Conservation (phyloP, 2,888 invertebrate genomes). For the Eilema sororculum region DNA sequence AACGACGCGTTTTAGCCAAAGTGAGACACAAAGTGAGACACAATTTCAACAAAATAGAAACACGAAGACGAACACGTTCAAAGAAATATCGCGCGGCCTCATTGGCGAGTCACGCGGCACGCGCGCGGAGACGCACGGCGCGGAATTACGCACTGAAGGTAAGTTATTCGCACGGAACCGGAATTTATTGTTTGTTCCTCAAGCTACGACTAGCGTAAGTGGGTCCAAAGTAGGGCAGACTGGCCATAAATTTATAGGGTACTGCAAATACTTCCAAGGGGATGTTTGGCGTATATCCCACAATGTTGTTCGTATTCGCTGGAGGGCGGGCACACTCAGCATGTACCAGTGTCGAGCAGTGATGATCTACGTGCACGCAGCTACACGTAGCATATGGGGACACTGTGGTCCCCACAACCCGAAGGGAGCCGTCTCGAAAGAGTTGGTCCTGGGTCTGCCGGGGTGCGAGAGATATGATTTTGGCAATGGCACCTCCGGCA, state of each 20-base stretch:
- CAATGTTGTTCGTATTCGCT: background rate
- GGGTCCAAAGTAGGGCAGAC: background rate
- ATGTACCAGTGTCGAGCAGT: background rate
- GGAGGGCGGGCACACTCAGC: background rate
- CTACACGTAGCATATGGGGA: too few relatives aligned
- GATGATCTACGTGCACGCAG: too few relatives aligned
- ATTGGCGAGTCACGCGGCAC: conserved; percentile 7
- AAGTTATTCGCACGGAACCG: conserved; percentile 6
- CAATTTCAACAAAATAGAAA: conserved; percentile 3
- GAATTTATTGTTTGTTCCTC: conserved; percentile 6
- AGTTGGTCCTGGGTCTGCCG: too few relatives aligned
- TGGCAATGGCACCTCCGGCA: too few relatives aligned
- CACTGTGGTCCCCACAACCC: too few relatives aligned
- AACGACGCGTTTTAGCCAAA: background rate
- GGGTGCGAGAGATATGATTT: too few relatives aligned
- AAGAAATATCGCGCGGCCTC: conserved; percentile 5
- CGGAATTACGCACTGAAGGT: conserved; percentile 11
- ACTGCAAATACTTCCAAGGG: background rate
- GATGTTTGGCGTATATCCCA: background rate
- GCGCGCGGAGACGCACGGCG: background rate
- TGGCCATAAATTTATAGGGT: background rate
- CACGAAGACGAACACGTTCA: background rate
- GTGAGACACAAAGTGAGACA: background rate
- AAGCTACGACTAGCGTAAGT: conserved; percentile 1
- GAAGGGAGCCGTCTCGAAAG: too few relatives aligned